Evolutionary conservation across 1,140 invertebrate species (phyloP).

Genomic region (Drosophila chauvacae): DNA sequence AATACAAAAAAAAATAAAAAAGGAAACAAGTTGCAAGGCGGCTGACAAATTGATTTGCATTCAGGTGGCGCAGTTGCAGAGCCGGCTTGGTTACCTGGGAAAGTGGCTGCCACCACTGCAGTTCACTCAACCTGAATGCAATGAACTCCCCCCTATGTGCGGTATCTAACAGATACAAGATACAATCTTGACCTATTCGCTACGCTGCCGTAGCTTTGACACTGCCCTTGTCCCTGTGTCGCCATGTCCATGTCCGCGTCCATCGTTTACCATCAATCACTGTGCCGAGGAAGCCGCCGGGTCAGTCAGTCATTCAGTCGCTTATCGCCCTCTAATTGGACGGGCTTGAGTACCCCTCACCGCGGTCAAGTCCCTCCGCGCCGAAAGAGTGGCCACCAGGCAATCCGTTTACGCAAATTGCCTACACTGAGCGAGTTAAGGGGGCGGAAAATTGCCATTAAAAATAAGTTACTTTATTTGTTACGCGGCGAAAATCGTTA

Average conservation of each 20-base stretch:
- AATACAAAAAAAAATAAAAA: slow-evolving; percentile 4
- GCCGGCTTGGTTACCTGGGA: slow-evolving; percentile 61
- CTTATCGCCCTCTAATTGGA: slow-evolving; percentile 38
- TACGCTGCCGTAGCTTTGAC: slow-evolving; percentile 15
- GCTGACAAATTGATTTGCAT: slow-evolving; percentile 73
- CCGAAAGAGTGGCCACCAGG: slow-evolving; percentile 5
- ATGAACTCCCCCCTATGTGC: slow-evolving; percentile 17
- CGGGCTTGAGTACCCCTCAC: slow-evolving; percentile 9
- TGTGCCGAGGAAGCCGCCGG: slow-evolving; percentile 1
- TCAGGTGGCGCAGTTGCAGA: slow-evolving; percentile 50
- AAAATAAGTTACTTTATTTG: too few relatives aligned
- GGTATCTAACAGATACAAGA: slow-evolving; percentile 1
- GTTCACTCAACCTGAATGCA: slow-evolving; percentile 51
- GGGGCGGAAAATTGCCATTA: not conserved
- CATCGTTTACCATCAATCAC: slow-evolving; percentile 33
- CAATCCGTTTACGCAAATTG: slow-evolving; percentile 13
- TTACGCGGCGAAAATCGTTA: not conserved
- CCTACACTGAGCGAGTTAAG: slow-evolving; percentile 4
- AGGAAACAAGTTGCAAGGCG: slow-evolving; percentile 27
- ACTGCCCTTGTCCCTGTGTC: slow-evolving; percentile 18
- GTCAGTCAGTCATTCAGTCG: slow-evolving; percentile 10
- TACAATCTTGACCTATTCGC: slow-evolving; percentile 35
- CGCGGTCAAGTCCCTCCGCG: slow-evolving; percentile 6
- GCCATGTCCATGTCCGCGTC: slow-evolving; percentile 24
- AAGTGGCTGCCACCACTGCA: slow-evolving; percentile 20